A percentile compares a stretch with the other conserved stretches of the same genome.
Evolutionary conservation across 2,113 vertebrate species (phyloP).

Genomic region (Platycercus adscitus): DNA sequence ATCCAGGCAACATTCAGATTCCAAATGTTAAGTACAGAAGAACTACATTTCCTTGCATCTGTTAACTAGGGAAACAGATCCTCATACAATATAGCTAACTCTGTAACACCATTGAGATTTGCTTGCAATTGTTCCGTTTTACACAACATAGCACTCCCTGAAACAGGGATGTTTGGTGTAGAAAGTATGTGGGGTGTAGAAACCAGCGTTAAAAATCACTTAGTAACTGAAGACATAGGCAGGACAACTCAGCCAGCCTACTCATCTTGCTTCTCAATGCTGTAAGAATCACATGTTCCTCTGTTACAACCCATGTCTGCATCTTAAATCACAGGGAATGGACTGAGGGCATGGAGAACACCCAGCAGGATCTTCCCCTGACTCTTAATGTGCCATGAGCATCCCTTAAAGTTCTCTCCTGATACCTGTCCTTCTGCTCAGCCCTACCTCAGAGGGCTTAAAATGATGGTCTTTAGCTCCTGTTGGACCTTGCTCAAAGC

Average conservation of each 20-base stretch:
- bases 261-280: not conserved
- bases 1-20: not conserved
- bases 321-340: not conserved
- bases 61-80: not conserved
- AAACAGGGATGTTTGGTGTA: not conserved
- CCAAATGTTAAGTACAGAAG: not conserved
- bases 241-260: not conserved
- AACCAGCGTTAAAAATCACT: not conserved
- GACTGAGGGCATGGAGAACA: not conserved
- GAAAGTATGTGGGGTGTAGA: not conserved
- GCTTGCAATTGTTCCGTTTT: not conserved
- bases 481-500: not conserved
- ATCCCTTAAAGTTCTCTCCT: not conserved
- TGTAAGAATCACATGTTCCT: not conserved
- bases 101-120: not conserved
- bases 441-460: not conserved
- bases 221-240: not conserved
- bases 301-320: not conserved
- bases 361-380: not conserved
- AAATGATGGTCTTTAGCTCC: not conserved
- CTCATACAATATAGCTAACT: not conserved
- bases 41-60: not conserved
- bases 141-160: not conserved
- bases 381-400: not conserved
- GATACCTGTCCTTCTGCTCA: not conserved